A percentile compares a stretch with the other conserved stretches of the same genome.
phyloP scores from a whole-genome alignment of 2,797 vertebrate species.

The Fistularia commersonii region DNA sequence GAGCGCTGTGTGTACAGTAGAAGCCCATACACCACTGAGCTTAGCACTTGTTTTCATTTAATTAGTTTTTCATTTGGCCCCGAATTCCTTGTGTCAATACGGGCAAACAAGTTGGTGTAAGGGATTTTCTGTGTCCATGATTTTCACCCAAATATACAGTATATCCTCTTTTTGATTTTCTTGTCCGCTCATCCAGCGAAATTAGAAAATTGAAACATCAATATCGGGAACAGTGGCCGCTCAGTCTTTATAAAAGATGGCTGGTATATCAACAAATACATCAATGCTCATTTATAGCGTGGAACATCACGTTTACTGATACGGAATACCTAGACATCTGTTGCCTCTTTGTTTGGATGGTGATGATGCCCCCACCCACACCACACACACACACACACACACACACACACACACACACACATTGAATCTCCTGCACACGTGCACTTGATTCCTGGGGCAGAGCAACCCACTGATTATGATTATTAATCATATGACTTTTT shows the following conservation, averaged over 20 bases:
- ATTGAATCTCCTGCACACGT: too few species aligned
- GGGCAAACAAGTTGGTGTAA: slow-evolving; percentile 52
- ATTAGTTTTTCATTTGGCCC: slow-evolving; percentile 78
- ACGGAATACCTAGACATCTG: neutral
- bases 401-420: too few species aligned
- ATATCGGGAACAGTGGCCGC: slow-evolving; percentile 5
- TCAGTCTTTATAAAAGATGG: too few species aligned
- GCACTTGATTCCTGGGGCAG: too few species aligned
- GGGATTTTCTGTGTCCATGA: slow-evolving; percentile 37
- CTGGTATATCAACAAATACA: too few species aligned
- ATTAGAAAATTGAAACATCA: slow-evolving; percentile 15
- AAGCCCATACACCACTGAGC: slow-evolving; percentile 64
- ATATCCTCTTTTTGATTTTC: slow-evolving; percentile 23
- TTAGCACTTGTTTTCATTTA: slow-evolving; percentile 79
- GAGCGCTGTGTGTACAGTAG: slow-evolving; percentile 70
- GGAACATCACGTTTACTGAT: neutral
- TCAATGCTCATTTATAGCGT: too few species aligned
- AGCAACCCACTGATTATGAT: too few species aligned
- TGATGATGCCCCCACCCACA: too few species aligned
- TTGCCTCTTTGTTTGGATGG: neutral
- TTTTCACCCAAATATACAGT: slow-evolving; percentile 22
- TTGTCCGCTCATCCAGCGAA: slow-evolving; percentile 16
- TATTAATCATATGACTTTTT: slow-evolving; percentile 14
- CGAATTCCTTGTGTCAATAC: slow-evolving; percentile 61
- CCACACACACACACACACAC: too few species aligned